These are phyloP conservation scores for Hyles lineata DNA, from an alignment of 2,888 invertebrate species.

Conservation along the genomic window DNA sequence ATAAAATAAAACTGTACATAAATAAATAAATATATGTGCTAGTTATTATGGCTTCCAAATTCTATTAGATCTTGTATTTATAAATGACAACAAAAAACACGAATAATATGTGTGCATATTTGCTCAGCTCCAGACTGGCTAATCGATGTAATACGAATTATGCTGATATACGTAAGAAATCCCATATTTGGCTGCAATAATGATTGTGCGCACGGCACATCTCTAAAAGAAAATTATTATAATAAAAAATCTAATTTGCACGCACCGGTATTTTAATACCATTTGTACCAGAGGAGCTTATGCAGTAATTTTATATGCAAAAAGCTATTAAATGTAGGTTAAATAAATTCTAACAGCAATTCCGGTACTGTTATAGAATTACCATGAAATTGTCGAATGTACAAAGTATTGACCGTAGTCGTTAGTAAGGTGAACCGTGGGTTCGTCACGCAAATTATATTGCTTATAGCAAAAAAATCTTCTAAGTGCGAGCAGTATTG, in stretches of 20 bases:
- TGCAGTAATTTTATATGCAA: background rate
- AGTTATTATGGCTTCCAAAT: too few species aligned
- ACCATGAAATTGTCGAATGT: background rate
- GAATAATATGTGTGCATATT: too few species aligned
- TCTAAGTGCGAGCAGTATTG: too few species aligned
- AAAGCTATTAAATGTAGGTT: background rate
- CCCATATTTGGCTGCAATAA: too few species aligned
- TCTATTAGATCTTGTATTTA: too few species aligned
- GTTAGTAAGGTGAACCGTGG: background rate
- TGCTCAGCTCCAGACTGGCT: too few species aligned
- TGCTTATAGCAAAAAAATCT: background rate
- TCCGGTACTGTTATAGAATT: background rate
- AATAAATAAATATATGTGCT: too few species aligned
- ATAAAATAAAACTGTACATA: too few species aligned
- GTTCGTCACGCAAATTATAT: background rate
- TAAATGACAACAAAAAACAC: too few species aligned
- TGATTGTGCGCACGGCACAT: background rate
- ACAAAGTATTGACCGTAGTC: background rate
- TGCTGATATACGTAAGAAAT: too few species aligned
- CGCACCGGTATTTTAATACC: background rate
- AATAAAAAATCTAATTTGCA: background rate
- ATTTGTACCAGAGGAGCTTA: background rate
- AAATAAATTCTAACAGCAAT: background rate
- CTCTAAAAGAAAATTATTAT: background rate
- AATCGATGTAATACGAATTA: too few species aligned